These are phyloP conservation scores for Oryctes rhinoceros DNA, from an alignment of 1,140 invertebrate species.

Conservation along the genomic window DNA sequence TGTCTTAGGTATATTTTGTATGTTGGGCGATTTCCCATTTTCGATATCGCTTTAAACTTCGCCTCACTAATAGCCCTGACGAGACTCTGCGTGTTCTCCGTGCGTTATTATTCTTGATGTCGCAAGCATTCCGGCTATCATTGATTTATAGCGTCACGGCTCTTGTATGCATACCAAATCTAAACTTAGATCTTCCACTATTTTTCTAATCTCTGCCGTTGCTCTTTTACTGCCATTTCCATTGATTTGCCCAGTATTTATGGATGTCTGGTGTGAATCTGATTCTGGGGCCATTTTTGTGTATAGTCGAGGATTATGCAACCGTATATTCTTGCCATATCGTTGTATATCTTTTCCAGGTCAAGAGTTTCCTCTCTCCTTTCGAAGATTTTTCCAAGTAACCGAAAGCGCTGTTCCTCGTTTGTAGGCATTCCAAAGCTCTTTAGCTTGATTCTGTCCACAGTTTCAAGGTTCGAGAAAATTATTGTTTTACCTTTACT, in stretches of 20 bases:
- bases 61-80: neutral
- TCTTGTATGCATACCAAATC: slow-evolving; percentile 9
- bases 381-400: neutral
- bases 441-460: neutral
- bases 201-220: neutral
- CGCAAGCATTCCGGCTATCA: neutral
- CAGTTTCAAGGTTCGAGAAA: slow-evolving; percentile 26
- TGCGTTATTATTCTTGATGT: neutral
- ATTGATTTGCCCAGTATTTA: slow-evolving; percentile 22
- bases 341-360: neutral
- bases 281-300: neutral
- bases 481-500: neutral
- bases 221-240: neutral
- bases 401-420: neutral
- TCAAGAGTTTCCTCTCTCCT: slow-evolving; percentile 23
- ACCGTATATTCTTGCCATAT: slow-evolving; percentile 25
- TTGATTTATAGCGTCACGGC: neutral
- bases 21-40: neutral
- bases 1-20: neutral
- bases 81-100: neutral
- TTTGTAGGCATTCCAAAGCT: neutral
- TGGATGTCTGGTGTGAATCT: slow-evolving; percentile 26
- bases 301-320: neutral
- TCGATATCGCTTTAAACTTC: neutral
- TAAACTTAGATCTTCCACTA: neutral